phyloP scores from a whole-genome alignment of 2,888 invertebrate genomes.

The Carcina quercana region DNA sequence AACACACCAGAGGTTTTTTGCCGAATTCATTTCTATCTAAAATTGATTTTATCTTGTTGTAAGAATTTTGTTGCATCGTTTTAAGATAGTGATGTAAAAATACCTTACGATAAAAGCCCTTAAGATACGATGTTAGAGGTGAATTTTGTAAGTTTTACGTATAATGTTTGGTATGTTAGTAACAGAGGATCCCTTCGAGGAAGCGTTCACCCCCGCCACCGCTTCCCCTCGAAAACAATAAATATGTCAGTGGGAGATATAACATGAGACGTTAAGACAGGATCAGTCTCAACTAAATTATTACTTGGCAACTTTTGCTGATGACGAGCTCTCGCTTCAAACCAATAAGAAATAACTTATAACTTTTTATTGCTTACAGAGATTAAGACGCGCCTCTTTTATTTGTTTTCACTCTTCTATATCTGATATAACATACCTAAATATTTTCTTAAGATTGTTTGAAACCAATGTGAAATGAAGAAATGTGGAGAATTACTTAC shows the following conservation, averaged over 20 bases:
- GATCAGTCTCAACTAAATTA: conserved; percentile 61
- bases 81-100: too few relatives aligned
- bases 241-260: conserved; percentile 71
- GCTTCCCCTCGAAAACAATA: conserved; percentile 61
- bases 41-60: too few relatives aligned
- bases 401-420: conserved; percentile 32
- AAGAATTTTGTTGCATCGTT: conserved; percentile 1
- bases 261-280: conserved; percentile 55
- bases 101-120: too few relatives aligned
- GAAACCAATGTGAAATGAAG: too few relatives aligned
- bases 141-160: too few relatives aligned
- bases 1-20: neutral
- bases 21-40: neutral
- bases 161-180: too few relatives aligned
- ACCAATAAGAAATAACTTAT: conserved; percentile 69
- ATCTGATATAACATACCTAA: too few relatives aligned
- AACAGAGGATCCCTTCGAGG: conserved; percentile 33
- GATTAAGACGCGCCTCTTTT: conserved; percentile 39
- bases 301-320: conserved; percentile 61
- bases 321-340: conserved; percentile 56
- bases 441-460: too few relatives aligned
- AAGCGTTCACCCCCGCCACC: conserved; percentile 43
- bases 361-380: conserved; percentile 54
- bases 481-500: too few relatives aligned
- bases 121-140: too few relatives aligned